phyloP scores from a whole-genome alignment of 1,140 invertebrate genomes.

The Psilanteris sp. region DNA sequence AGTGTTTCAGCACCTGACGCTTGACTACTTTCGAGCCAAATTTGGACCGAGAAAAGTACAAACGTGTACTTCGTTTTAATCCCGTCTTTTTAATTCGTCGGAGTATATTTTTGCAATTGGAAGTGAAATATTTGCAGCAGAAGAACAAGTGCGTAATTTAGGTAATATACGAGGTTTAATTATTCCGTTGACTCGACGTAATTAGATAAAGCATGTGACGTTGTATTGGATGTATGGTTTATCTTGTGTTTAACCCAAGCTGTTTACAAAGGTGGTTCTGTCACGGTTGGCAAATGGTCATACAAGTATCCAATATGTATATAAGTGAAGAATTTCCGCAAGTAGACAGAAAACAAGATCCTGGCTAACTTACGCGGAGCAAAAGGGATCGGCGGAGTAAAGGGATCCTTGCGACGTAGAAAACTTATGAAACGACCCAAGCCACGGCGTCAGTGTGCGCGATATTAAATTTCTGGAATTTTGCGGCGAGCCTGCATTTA shows the following conservation, averaged over 20 bases:
- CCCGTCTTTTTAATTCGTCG: no score
- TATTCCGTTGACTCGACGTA: no score
- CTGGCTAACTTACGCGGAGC: background rate
- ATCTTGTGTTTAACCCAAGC: no score
- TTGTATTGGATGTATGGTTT: no score
- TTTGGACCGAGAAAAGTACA: slow-evolving; percentile 18
- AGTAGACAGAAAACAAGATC: slow-evolving; percentile 15
- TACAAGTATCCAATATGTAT: slow-evolving; percentile 7
- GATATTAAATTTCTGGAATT: slow-evolving; percentile 81
- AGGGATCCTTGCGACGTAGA: slow-evolving; percentile 69
- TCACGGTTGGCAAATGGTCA: slow-evolving; percentile 9
- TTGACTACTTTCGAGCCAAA: slow-evolving; percentile 33
- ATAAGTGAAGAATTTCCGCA: slow-evolving; percentile 53
- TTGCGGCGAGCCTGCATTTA: slow-evolving; percentile 75
- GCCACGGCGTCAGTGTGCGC: slow-evolving; percentile 64
- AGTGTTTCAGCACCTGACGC: slow-evolving; percentile 69
- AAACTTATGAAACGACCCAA: slow-evolving; percentile 77
- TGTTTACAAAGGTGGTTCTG: background rate
- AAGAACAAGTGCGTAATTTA: no score
- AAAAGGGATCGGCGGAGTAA: slow-evolving; percentile 32
- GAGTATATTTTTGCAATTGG: no score
- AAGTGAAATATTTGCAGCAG: no score
- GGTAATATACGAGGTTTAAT: no score
- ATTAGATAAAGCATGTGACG: no score
- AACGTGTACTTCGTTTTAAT: no score